These are phyloP conservation scores for Limnephilus marmoratus DNA, from an alignment of 2,888 invertebrate species.

Conservation along the genomic window DNA sequence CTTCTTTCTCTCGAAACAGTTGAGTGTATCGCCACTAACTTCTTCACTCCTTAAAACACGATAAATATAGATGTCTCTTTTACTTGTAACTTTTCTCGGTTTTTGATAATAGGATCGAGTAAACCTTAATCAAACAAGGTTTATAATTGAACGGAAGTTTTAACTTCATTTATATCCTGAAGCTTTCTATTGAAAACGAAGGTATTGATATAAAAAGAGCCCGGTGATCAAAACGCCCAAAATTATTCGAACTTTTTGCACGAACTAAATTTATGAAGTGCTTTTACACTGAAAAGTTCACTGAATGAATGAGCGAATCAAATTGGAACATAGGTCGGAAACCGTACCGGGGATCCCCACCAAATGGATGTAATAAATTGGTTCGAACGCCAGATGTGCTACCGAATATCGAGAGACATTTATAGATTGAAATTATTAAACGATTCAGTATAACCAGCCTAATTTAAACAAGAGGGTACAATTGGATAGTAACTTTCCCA, in stretches of 20 bases:
- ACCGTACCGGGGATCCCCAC: not conserved
- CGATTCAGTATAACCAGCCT: not conserved
- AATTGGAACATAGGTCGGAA: constrained; percentile 2
- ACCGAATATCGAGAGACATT: not conserved
- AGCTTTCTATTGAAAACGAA: not conserved
- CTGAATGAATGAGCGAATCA: not conserved
- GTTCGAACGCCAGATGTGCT: not conserved
- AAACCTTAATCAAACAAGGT: not conserved
- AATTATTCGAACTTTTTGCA: not conserved
- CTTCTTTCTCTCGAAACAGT: not conserved
- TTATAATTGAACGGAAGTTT: not conserved
- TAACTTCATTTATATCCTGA: not conserved
- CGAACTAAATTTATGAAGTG: not conserved
- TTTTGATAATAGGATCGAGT: not conserved
- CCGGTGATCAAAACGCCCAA: not conserved
- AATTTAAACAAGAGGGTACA: not conserved
- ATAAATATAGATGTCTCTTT: not conserved
- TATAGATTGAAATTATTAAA: not conserved
- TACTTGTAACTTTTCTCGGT: too few relatives aligned
- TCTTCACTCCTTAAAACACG: not conserved
- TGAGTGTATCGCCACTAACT: too few relatives aligned
- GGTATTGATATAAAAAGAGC: not conserved
- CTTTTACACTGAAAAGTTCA: not conserved
- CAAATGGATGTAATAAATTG: not conserved
- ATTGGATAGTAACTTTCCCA: not conserved